phyloP scores from a whole-genome alignment of 2,797 vertebrate species.

The Pogoniulus pusillus region DNA sequence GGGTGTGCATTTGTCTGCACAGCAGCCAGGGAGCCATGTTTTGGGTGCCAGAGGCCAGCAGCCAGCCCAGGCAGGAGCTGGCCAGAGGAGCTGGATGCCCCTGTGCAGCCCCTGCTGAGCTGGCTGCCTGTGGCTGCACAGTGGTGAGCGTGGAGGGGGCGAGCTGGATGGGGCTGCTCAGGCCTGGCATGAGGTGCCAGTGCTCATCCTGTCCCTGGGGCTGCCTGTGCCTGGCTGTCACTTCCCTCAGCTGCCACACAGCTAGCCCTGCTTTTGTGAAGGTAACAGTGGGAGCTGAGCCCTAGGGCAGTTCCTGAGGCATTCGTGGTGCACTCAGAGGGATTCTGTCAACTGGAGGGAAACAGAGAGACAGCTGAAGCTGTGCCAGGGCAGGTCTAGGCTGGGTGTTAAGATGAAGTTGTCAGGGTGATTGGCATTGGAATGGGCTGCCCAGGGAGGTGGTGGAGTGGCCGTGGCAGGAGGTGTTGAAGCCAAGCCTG shows the following conservation, averaged over 20 bases:
- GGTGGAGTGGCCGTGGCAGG: too few species aligned
- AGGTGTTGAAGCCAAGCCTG: too few species aligned
- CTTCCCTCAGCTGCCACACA: conserved; percentile 40
- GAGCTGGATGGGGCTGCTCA: not conserved
- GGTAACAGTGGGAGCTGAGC: conserved; percentile 63
- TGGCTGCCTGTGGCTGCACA: not conserved
- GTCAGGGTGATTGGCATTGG: too few species aligned
- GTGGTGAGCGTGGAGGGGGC: not conserved
- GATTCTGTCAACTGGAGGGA: not conserved
- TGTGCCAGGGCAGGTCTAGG: conserved; percentile 25
- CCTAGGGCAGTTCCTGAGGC: conserved; percentile 43
- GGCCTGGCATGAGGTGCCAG: not conserved
- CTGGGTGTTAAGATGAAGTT: too few species aligned
- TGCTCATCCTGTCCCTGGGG: not conserved
- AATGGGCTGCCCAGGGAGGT: too few species aligned
- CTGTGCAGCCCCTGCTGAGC: not conserved
- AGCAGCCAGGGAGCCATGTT: not conserved
- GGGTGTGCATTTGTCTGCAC: not conserved
- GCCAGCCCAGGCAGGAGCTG: accelerated
- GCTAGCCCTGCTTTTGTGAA: conserved; percentile 35
- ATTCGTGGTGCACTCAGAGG: not conserved
- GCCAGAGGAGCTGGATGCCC: not conserved
- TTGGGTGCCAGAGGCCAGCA: not conserved
- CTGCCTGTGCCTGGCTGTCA: conserved; percentile 15
- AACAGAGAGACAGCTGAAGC: not conserved